phyloP scores from a whole-genome alignment of 1,140 invertebrate genomes.

The Drosophila ironensis region DNA sequence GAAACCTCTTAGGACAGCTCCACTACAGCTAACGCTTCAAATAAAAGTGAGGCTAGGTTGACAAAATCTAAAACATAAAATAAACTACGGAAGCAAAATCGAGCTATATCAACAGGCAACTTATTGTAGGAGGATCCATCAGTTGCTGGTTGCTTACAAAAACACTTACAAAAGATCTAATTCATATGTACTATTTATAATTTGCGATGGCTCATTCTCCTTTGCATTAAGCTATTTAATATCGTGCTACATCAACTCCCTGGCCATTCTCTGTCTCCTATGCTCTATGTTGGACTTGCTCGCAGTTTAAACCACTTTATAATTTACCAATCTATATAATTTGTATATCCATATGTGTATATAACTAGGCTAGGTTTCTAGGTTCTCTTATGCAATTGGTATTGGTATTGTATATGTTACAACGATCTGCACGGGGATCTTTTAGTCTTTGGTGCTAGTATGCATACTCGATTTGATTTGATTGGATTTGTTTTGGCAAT shows the following conservation, averaged over 20 bases:
- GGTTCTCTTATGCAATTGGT: conserved; percentile 48
- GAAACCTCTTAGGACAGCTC: conserved; percentile 24
- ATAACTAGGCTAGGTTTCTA: conserved; percentile 54
- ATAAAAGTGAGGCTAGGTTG: conserved; percentile 20
- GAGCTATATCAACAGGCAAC: conserved; percentile 4
- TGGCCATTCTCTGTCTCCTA: conserved; percentile 12
- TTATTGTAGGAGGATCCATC: conserved; percentile 3
- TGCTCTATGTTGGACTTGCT: conserved; percentile 65
- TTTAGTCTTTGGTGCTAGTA: conserved; percentile 65
- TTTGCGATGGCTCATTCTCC: conserved; percentile 19
- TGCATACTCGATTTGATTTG: neutral
- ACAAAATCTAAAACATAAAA: neutral
- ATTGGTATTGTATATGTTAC: conserved; percentile 74
- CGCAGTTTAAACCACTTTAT: conserved; percentile 62
- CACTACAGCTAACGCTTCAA: conserved; percentile 30
- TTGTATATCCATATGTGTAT: conserved; percentile 58
- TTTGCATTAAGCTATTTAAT: conserved; percentile 44
- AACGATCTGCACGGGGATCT: conserved; percentile 61
- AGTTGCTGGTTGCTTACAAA: conserved; percentile 44
- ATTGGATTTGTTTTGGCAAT: conserved; percentile 10
- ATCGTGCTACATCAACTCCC: conserved; percentile 14
- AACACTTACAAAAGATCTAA: conserved; percentile 64
- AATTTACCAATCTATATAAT: conserved; percentile 40
- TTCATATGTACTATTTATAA: conserved; percentile 16
- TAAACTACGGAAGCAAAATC: neutral